These are phyloP conservation scores for Eurytoma californica DNA, from an alignment of 2,888 invertebrate species.

Conservation along the genomic window DNA sequence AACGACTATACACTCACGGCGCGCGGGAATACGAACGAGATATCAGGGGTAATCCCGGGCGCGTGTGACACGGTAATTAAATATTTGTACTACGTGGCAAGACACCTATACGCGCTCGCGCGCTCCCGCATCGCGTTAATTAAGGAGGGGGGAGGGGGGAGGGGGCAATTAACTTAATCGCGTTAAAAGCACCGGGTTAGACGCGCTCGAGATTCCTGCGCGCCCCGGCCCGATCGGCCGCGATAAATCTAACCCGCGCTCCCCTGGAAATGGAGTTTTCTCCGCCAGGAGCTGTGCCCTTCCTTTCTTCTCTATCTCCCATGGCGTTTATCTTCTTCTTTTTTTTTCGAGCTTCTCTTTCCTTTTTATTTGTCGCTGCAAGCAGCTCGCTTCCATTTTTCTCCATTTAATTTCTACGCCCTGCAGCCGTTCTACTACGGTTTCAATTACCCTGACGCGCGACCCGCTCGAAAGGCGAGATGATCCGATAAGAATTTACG, in stretches of 20 bases:
- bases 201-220: conserved; percentile 50
- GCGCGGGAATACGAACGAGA: conserved; percentile 47
- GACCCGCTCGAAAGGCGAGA: conserved; percentile 30
- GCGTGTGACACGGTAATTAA: conserved; percentile 63
- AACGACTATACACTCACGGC: conserved; percentile 4
- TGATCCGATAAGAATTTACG: conserved; percentile 47
- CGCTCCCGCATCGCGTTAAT: conserved; percentile 59
- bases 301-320: background rate
- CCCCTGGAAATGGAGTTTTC: conserved; percentile 26
- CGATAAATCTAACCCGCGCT: conserved; percentile 29
- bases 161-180: conserved; percentile 66
- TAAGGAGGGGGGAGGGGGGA: conserved; percentile 54
- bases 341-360: background rate
- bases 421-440: conserved; percentile 23
- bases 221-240: conserved; percentile 26
- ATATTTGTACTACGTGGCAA: conserved; percentile 62
- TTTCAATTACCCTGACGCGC: conserved; percentile 50
- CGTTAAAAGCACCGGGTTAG: conserved; percentile 61
- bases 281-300: background rate
- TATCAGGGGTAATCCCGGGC: conserved; percentile 57
- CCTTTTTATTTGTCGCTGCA: background rate
- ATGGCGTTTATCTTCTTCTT: background rate
- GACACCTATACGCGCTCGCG: conserved; percentile 52
- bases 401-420: conserved; percentile 17
- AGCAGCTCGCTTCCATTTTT: background rate